These are phyloP conservation scores for Scylla paramamosain DNA, from an alignment of 1,140 invertebrate genomes.

Conservation along the genomic window DNA sequence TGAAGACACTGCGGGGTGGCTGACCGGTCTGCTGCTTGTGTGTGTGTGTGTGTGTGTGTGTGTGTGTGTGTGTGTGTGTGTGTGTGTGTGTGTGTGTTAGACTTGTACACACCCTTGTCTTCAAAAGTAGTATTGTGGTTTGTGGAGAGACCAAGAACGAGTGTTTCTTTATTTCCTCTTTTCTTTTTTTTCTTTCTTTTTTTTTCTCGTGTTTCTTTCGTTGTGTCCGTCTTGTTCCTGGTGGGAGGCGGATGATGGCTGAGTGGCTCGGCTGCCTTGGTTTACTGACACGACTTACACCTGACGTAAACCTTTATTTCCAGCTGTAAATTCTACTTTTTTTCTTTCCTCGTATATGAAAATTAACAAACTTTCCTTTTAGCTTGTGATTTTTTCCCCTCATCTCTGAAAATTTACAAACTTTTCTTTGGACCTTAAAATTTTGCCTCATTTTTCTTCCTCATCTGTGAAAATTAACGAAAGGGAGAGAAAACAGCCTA, in stretches of 20 bases:
- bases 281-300: neutral
- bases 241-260: too few relatives aligned
- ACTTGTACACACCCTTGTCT: constrained; percentile 32
- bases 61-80: neutral
- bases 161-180: neutral
- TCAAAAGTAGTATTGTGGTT: neutral
- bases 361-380: too few relatives aligned
- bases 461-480: neutral
- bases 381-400: too few relatives aligned
- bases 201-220: neutral
- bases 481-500: neutral
- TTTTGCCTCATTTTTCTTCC: too few relatives aligned
- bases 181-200: neutral
- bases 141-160: neutral
- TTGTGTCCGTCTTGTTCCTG: too few relatives aligned
- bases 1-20: neutral
- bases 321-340: neutral
- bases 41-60: constrained; percentile 24
- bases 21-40: neutral
- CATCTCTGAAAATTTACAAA: too few relatives aligned
- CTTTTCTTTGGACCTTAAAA: too few relatives aligned
- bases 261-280: neutral
- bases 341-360: neutral
- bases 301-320: neutral
- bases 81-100: constrained; percentile 12